Evolutionary conservation across 2,113 vertebrate genomes (phyloP), one percentile per base, ranked within the genome.

Genomic region (Pao palembangensis): DNA sequence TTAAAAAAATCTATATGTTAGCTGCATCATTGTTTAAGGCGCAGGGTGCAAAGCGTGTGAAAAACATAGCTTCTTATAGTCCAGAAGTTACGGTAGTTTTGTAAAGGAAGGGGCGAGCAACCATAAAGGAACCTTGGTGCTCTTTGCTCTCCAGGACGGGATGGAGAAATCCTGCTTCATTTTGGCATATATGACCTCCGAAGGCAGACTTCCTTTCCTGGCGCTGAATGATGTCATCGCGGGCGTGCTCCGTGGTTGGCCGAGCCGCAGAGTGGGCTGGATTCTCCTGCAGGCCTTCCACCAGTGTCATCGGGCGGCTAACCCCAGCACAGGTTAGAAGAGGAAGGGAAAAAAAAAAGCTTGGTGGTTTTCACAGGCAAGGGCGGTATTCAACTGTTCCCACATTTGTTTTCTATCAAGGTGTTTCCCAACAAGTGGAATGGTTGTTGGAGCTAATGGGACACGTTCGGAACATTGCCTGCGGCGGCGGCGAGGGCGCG

Each of bases 391-490:
- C n/a, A n/a, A n/a, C n/a, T n/a, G n/a, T n/a, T n/a, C n/a, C n/a
- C n/a, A n/a, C n/a, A n/a, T n/a, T n/a, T n/a, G n/a, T n/a, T n/a
- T n/a, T n/a, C n/a, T n/a, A n/a, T n/a, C n/a, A 3, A 98, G 97
- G 93, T 2, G 91, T 98, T 13, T 49, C 89, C 31, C 94, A 92
- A 76, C 91, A 95, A 78, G 84, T 94, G 91, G 92, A 97, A 43
- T 99, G 97, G 96, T 90, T 98, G 12, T 85, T 98, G 77, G 93
- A 98, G 71, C 76, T 99, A 58, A 98, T 97, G 93, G 94, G 94
- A 51, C 92, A 93, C 60, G 92, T 94, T 44, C 90, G 93, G 75
- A 97, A 92, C 15, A 60, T 93, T 20, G 90, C 90, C 0, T 90
- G 92, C 17, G 91, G 90, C 25, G 80, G 92, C 38, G 71, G 71